phyloP scores from a whole-genome alignment of 2,113 vertebrate genomes.

The Sebastes schlegelii region DNA sequence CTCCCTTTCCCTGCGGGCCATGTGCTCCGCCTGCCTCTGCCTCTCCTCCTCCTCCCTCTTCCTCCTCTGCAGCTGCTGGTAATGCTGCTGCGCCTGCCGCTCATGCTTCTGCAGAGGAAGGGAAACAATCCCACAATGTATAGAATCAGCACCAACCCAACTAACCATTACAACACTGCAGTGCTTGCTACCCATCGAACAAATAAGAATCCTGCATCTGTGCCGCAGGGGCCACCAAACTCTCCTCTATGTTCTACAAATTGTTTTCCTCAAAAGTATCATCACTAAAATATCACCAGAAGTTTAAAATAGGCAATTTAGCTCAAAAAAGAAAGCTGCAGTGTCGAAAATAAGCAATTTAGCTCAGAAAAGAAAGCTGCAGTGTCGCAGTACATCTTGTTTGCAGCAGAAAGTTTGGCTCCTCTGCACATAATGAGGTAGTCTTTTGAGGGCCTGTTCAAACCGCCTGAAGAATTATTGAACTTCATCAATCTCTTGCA shows the following conservation, averaged over 20 bases:
- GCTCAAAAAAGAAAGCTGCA: slow-evolving; percentile 2
- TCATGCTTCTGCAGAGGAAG: slow-evolving; percentile 90
- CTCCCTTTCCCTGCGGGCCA: slow-evolving; percentile 90
- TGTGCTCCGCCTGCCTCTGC: slow-evolving; percentile 93
- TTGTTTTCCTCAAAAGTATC: slow-evolving; percentile 1
- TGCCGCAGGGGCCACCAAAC: neutral
- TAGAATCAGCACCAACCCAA: slow-evolving; percentile 53
- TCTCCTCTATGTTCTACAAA: neutral
- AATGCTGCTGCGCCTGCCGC: slow-evolving; percentile 96
- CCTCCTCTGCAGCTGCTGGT: slow-evolving; percentile 95
- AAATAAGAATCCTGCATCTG: slow-evolving; percentile 25
- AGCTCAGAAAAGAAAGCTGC: slow-evolving; percentile 1
- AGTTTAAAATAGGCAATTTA: slow-evolving; percentile 9
- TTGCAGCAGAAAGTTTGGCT: slow-evolving; percentile 11
- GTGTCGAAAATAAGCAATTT: slow-evolving; percentile 18
- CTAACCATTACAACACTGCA: slow-evolving; percentile 46
- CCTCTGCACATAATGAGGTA: neutral
- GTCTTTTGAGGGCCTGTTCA: neutral
- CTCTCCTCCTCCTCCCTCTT: slow-evolving; percentile 96
- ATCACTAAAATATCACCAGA: neutral
- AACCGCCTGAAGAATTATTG: neutral
- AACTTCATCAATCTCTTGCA: neutral
- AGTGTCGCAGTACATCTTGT: slow-evolving; percentile 11
- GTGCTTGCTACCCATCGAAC: slow-evolving; percentile 13
- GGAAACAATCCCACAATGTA: slow-evolving; percentile 36